Evolutionary conservation across 2,888 invertebrate species (phyloP).

Genomic region (Aradus depressus): DNA sequence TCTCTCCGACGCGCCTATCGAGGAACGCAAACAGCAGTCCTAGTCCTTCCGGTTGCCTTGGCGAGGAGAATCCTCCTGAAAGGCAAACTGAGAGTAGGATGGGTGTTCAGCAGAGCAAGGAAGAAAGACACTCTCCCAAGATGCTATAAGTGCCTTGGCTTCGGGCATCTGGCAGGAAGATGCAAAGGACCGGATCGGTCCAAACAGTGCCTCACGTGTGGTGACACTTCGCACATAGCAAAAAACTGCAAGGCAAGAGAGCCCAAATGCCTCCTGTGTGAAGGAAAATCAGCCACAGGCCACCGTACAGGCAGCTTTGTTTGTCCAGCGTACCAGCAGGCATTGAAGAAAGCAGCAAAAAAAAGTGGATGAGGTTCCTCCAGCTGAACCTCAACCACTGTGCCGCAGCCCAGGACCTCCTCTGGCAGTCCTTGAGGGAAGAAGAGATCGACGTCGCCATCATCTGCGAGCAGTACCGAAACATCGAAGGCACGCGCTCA

Average conservation of each 20-base stretch:
- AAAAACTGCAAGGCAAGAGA: slow-evolving; percentile 18
- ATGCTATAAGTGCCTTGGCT: slow-evolving; percentile 19
- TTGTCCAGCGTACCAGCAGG: slow-evolving; percentile 14
- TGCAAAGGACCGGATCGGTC: slow-evolving; percentile 25
- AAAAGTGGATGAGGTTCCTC: slow-evolving; percentile 13
- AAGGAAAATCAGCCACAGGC: slow-evolving; percentile 3
- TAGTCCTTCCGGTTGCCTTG: too few relatives aligned
- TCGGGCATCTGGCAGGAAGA: slow-evolving; percentile 7
- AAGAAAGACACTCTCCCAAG: too few relatives aligned
- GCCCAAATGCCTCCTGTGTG: slow-evolving; percentile 26
- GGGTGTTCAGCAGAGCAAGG: too few relatives aligned
- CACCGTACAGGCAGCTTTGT: slow-evolving; percentile 19
- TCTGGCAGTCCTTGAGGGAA: slow-evolving; percentile 19
- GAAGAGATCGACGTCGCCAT: slow-evolving; percentile 19
- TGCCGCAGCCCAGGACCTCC: slow-evolving; percentile 21
- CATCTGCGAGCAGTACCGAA: slow-evolving; percentile 28
- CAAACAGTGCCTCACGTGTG: slow-evolving; percentile 27
- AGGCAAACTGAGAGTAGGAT: too few relatives aligned
- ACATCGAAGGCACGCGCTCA: background rate
- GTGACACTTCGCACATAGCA: slow-evolving; percentile 25
- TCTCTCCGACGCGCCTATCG: too few relatives aligned
- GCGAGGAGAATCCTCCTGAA: too few relatives aligned
- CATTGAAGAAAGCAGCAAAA: slow-evolving; percentile 16
- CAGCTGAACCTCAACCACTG: slow-evolving; percentile 29
- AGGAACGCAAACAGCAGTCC: too few relatives aligned